Base-by-base conservation (phyloP, 2,888 invertebrate genomes). In the Phortica okadai region DNA sequence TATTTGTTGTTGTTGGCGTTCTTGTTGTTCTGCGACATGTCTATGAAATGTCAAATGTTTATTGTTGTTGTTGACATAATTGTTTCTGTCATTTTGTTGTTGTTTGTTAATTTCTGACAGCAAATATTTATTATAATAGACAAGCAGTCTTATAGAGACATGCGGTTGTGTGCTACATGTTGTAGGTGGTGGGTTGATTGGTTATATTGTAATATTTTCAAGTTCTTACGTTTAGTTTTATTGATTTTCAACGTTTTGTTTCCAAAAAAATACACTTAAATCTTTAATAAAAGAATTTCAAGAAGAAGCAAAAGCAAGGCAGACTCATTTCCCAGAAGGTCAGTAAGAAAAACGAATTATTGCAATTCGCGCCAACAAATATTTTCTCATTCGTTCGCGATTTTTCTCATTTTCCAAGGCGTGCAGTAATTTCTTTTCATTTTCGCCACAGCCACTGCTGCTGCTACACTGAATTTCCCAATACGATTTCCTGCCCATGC, bases 111-210 rank as follows among this genome's bases (percentile, higher is more conserved):
- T 44, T 69, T 69, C 44, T 66, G 74, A 50, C 69, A 33, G 54
- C 69, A 69, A 82, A 82, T 80, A 76, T 82, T 82, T 80, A 80
- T 76, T 33, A 33, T 33, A 2, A 33, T 33, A 33, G 33, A 3
- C 33, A 33, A 33, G 33, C 1, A 33, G 33, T 1, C 2, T 33
- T 33, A 3, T 33, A 33, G 33, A 33, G 33, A 33, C 33, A 33
- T 33, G 33, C 2, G 3, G 3, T 1, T 33, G 3, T 2, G 33
- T 50, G 50, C 14, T 8, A 14, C 50, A 50, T 11, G 50, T 2
- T 50, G 14, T 8, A 5, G 14, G 50, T 50, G 50, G 50, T 5
- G 8, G 50, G 50, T 50, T 50, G 50, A 3, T 50, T 2, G 50
- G 50, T 1, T 33, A 33, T 33, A 33, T 3, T 33, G 33, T 2